Base-by-base conservation (phyloP, 2,797 vertebrate species). In the Ctenopoma multispine region DNA sequence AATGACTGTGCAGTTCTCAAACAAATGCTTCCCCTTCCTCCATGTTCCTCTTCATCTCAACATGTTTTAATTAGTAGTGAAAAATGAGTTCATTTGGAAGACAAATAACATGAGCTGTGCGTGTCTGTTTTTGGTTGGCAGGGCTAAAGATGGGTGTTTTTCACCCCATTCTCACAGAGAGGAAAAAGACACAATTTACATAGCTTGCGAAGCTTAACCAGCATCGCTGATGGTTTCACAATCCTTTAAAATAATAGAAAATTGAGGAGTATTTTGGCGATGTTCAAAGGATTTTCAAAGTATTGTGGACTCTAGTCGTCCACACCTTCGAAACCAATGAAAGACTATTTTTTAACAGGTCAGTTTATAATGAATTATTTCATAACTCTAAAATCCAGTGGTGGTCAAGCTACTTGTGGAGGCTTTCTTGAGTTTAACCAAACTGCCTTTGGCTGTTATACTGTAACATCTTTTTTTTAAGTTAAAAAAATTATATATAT, bases 81-180 rank as follows among this genome's bases (percentile, higher is more conserved):
- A 92, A 92, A 94, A 94, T 92, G 82, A 91, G 86, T 93, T 93
- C 80, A 94, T 94, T 94, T 94, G 89, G 86, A 92, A 93, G 91
- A 94, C 86, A 88, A 93, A 93, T 90, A 93, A 92, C 84, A 2
- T 72, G 82, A 91, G 88, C 77, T 24, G 82, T 69, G 85, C 77
- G 58, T 89, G 91, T 90, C 86, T 89, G 89, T 83, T 90, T 91
- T 90, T 86, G 88, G 84, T 87, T 90, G 89, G 84, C 87, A 90
- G 75, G 83, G 75, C 82, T 89, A 87, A 87, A 89, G 81, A 90
- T 31, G 74, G 63, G 66, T 79, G 83, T 77, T 87, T 83, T 85
- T 72, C 78, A 68, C 46, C 55, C 46, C 41, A n/a, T 77, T 63
- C 53, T 46, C 64, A 54, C 68, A 44, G 57, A 41, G 60, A 60